Evolutionary conservation across 2,797 vertebrate genomes (phyloP), one percentile per base, ranked within the genome.

Genomic region (Emys orbicularis): DNA sequence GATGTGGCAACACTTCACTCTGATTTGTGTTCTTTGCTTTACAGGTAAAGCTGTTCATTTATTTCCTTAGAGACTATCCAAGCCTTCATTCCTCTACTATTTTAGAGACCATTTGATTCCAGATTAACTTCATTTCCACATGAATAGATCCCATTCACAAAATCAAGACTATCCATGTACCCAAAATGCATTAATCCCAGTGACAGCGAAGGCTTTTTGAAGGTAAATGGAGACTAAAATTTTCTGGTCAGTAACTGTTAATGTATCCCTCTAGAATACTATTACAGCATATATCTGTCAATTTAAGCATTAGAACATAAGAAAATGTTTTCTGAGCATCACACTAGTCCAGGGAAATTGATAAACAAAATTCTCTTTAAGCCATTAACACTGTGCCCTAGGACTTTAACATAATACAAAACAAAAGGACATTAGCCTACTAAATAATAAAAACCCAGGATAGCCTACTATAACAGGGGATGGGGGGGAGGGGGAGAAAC

Each of bases 21-120:
- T 47, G 83, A 82, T 85, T 88, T 90, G 80, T 90, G 89, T 82
- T 89, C 94, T 92, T 57, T 81, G 54, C 53, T 89, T 92, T 87
- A 74, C 81, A 84, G 37, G 53, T 87, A 84, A 86, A 89, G 27
- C 34, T 81, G 18, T 0, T 6, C 34, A 77, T 91, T 90, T 82
- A 61, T 81, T 90, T 92, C 86, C 79, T 86, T 81, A 56, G 72
- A 93, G 31, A 94, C 41, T 50, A 92, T 25, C 18, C 52, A 81
- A 89, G 21, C 41, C 34, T 25, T 5, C 81, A 81, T 44, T 87
- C 93, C 41, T 83, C 85, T 53, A 81, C 57, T 86, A 86, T 83
- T 95, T 86, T 86, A 50, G 92, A 94, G 89, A 76, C 41, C 79
- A 18, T 79, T 92, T 92, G 27, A 89, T 95, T 83, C 50, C 65